Conservation (phyloP, 2,797 vertebrate species). For the Sciurus vulgaris region DNA sequence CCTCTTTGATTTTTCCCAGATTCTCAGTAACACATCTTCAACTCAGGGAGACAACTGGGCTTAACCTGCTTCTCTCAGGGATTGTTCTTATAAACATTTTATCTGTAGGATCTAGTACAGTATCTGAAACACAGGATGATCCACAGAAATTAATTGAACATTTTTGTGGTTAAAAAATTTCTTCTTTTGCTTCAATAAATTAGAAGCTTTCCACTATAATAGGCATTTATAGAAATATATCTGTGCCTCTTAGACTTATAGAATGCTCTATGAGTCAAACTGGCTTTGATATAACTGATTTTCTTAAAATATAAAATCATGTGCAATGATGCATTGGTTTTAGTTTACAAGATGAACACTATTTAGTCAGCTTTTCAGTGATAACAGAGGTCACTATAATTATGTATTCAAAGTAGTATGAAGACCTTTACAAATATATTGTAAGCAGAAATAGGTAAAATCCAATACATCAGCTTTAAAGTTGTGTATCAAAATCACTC, state of each 20-base stretch:
- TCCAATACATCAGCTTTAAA: background rate
- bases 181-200: background rate
- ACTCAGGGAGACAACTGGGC: background rate
- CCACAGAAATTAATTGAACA: background rate
- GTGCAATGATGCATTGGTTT: background rate
- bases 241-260: background rate
- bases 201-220: background rate
- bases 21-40: conserved; percentile 25
- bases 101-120: background rate
- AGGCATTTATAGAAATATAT: background rate
- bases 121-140: background rate
- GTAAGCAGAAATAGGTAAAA: conserved; percentile 40
- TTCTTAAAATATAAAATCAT: conserved; percentile 51
- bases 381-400: background rate
- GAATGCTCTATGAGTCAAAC: background rate
- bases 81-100: conserved; percentile 34
- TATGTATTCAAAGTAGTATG: background rate
- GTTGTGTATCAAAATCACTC: conserved; percentile 1
- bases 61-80: background rate
- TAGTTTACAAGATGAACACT: background rate
- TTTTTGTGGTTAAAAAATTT: background rate
- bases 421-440: background rate
- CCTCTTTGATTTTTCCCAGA: background rate
- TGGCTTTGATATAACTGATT: background rate
- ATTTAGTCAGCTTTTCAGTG: background rate